Conservation (phyloP, 2,113 vertebrate species). For the Thomomys bottae region DNA sequence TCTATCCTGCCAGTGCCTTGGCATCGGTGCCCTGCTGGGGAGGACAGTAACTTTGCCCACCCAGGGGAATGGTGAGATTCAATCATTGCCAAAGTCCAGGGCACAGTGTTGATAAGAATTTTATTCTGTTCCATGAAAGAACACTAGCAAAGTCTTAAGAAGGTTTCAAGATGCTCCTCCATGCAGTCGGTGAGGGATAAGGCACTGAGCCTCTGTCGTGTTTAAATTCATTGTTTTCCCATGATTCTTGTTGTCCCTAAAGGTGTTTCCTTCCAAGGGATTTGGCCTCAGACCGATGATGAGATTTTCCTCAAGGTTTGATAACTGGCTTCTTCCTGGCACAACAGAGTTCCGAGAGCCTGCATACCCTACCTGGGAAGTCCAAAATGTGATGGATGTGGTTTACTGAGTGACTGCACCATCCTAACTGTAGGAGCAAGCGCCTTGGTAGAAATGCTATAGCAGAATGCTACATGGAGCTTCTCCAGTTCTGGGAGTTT, state of each 20-base stretch:
- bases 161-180: neutral
- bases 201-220: neutral
- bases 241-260: neutral
- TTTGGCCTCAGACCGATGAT: neutral
- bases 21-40: neutral
- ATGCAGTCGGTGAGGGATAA: neutral
- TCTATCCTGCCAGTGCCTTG: neutral
- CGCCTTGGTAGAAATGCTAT: neutral
- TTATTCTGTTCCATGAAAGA: neutral
- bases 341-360: neutral
- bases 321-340: neutral
- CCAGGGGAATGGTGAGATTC: fast-evolving
- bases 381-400: neutral
- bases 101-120: neutral
- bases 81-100: neutral
- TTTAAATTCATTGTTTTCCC: neutral
- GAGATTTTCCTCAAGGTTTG: neutral
- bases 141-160: neutral
- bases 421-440: neutral
- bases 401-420: neutral
- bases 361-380: neutral
- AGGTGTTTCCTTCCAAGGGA: neutral
- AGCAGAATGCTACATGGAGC: neutral
- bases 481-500: too few relatives aligned
- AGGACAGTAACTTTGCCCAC: neutral